Evolutionary conservation across 1,140 invertebrate species (phyloP), one percentile per base, ranked within the genome.

Genomic region (Glossosoma conforme): DNA sequence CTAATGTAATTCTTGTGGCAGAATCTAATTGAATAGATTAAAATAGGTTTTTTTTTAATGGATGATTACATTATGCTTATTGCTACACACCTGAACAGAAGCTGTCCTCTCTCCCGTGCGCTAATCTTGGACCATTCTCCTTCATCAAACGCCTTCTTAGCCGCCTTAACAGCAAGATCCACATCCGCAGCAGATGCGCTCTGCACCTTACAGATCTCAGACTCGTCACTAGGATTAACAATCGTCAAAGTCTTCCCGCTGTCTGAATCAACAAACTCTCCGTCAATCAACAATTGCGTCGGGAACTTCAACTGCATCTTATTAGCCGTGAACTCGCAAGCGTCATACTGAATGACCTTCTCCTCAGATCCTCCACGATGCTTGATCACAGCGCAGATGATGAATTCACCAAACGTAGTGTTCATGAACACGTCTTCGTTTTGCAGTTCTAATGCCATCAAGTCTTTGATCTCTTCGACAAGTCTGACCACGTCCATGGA

Each of bases 401-500:
- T 77, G 60, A 97, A 93, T 51, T 95, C 89, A 11, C 79, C 75
- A 63, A 97, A 96, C 0, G 83, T 80, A 1, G 93, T 89, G 3
- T 89, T 85, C 89, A 97, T 92, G 62, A 94, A 97, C 0, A 97
- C 85, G 56, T 95, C 87, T 61, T 91, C 91, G 64, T 92, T 96
- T 63, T 91, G 82, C 5, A 98, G 64, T 19, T 79, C 78, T 9
- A 94, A 69, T 43, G 81, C 80, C 14, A 88, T 78, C 49, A 86
- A 77, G 44, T 93, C 87, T 68, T 93, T 93, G 0, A 96, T 77
- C 74, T 97, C 93, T 72, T 97, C 95, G 0, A 98, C 83, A 21
- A 97, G 67, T 60, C 93, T 81, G 1, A 95, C 91, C 6, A 98
- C 93, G 67, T 98, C 94, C 92, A 98, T 97, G 8, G 93, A 96